Base-by-base conservation (phyloP, 2,888 invertebrate species). In the Drosophila prolongata region DNA sequence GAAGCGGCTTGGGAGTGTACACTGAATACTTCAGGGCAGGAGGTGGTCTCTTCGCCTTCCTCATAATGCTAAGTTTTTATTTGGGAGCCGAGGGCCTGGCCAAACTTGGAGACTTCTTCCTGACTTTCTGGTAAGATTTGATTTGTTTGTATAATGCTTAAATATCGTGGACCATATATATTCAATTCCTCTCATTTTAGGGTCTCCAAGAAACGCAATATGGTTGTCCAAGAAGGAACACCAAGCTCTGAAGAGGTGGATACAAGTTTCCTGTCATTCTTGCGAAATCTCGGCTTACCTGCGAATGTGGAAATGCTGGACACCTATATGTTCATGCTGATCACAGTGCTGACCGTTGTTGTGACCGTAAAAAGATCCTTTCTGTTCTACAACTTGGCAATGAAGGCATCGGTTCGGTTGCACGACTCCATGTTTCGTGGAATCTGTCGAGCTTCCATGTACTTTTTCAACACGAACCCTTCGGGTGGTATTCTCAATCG, bases 391-490 rank as follows among this genome's bases (percentile, higher is more conserved):
- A 91, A 91, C 68, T 88, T 94, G 92, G 94, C 92, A 89, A 96
- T 97, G 95, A 94, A 93, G 40, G 96, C 97, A 0, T 97, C 98
- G 0, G 95, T 94, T 3, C 94, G 93, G 5, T 93, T 98, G 0
- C 98, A 98, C 92, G 95, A 96, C 91, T 93, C 92, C 13, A 98
- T 98, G 97, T 98, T 98, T 91, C 92, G 93, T 16, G 94, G 95
- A 34, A 95, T 98, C 14, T 95, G 97, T 3, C 94, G 95, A 24
- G 96, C 97, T 0, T 95, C 96, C 0, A 96, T 97, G 94, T 93
- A 95, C 24, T 98, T 98, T 93, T 98, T 98, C 93, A 97, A 97
- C 90, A 95, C 95, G 3, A 98, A 98, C 92, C 96, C 97, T 0
- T 95, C 96, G 0, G 96, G 96, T 0, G 93, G 96, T 44, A 96